A percentile compares a stretch with the other conserved stretches of the same genome.
phyloP scores from a whole-genome alignment of 2,797 vertebrate genomes.

The Schizothorax lantsangensis region DNA sequence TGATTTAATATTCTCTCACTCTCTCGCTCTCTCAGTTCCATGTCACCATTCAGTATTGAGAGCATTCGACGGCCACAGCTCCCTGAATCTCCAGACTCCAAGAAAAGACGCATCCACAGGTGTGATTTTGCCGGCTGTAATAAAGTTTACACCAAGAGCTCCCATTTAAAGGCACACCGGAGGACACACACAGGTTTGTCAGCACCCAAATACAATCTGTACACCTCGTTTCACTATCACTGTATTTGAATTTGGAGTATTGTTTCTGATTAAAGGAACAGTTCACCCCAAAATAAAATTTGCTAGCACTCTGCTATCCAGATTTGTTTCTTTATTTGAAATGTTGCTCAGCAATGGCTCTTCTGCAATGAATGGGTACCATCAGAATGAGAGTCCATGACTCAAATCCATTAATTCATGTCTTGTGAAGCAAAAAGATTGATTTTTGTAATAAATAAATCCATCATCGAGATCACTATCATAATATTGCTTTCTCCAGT shows the following conservation, averaged over 20 bases:
- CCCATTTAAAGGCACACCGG: conserved; percentile 97
- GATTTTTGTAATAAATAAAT: neutral
- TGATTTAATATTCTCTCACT: neutral
- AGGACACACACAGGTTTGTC: conserved; percentile 94
- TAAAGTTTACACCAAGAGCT: conserved; percentile 99
- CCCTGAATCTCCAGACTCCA: conserved; percentile 97
- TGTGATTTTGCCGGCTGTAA: conserved; percentile 99
- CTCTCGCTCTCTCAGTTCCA: conserved; percentile 80
- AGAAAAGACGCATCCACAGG: conserved; percentile 97
- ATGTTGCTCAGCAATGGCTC: neutral
- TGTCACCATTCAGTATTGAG: conserved; percentile 99
- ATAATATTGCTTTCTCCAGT: neutral
- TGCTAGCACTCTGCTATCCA: neutral
- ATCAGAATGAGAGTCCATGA: neutral
- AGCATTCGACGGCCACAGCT: conserved; percentile 95
- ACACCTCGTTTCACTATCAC: neutral
- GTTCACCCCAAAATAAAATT: neutral
- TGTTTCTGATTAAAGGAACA: neutral
- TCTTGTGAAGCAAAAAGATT: neutral
- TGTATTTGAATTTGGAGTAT: neutral
- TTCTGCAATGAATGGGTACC: neutral
- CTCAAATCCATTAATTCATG: neutral
- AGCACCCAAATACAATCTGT: neutral
- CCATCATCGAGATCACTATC: too few species aligned
- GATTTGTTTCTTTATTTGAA: neutral